These are phyloP conservation scores for Prionailurus viverrinus DNA, from an alignment of 2,113 vertebrate species.

Conservation along the genomic window DNA sequence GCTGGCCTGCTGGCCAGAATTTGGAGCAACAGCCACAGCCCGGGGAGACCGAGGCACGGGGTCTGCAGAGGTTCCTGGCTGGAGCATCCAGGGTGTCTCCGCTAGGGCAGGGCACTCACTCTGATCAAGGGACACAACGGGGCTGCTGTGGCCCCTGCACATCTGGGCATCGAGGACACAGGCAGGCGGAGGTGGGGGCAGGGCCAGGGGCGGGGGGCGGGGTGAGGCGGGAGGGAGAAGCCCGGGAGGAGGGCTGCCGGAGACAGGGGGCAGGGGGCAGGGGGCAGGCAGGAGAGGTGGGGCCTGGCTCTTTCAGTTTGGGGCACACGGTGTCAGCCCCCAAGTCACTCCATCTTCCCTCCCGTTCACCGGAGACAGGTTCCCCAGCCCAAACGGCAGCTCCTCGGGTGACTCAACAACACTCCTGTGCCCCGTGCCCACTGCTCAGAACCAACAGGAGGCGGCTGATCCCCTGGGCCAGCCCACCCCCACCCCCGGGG, in stretches of 20 bases:
- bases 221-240: not conserved
- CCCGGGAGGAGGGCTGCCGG: not conserved
- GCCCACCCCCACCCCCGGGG: too few species aligned
- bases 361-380: accelerated
- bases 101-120: not conserved
- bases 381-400: not conserved
- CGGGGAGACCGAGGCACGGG: not conserved
- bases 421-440: not conserved
- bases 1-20: not conserved
- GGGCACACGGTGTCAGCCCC: accelerated
- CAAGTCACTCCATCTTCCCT: not conserved
- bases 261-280: not conserved
- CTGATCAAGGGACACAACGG: not conserved
- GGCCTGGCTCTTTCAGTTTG: accelerated
- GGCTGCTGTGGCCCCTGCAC: accelerated
- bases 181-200: accelerated
- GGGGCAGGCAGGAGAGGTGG: accelerated
- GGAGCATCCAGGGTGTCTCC: not conserved
- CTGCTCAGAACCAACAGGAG: not conserved
- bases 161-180: not conserved
- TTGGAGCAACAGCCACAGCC: too few species aligned
- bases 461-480: not conserved
- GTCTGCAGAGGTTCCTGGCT: not conserved
- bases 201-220: not conserved
- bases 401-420: accelerated